phyloP scores from a whole-genome alignment of 2,888 invertebrate species.

The Balanococcus diminutus region DNA sequence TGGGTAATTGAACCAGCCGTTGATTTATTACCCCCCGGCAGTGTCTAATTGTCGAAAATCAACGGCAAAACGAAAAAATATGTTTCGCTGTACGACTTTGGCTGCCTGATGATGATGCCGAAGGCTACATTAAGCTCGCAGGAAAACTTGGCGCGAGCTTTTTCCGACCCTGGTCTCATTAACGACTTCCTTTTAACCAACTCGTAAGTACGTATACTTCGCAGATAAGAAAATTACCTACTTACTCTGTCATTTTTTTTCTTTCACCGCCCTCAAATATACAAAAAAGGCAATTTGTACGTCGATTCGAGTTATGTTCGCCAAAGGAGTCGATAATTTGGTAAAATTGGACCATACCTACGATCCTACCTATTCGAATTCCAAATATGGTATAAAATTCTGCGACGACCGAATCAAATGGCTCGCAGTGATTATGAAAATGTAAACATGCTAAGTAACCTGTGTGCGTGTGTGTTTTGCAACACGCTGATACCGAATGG shows the following conservation, averaged over 20 bases:
- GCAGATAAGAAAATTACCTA: not conserved
- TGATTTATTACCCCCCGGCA: not conserved
- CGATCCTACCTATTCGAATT: not conserved
- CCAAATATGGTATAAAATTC: no score
- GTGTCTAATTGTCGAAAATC: not conserved
- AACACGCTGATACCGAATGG: constrained; percentile 1
- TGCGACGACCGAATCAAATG: not conserved
- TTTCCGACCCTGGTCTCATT: not conserved
- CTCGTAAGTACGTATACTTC: not conserved
- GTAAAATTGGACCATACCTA: no score
- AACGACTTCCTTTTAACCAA: not conserved
- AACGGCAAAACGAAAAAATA: not conserved
- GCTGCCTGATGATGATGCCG: not conserved
- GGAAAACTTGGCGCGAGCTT: not conserved
- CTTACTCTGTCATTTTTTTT: not conserved
- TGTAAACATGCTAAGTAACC: not conserved
- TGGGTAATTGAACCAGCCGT: not conserved
- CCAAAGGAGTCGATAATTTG: not conserved
- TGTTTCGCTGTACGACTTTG: not conserved
- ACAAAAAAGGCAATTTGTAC: not conserved
- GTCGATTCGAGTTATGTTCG: no score
- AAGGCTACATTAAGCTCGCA: not conserved
- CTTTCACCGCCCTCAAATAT: no score
- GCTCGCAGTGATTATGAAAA: not conserved
- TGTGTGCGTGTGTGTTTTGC: not conserved